Base-by-base conservation (phyloP, 2,113 vertebrate genomes). In the Dascyllus trimaculatus region DNA sequence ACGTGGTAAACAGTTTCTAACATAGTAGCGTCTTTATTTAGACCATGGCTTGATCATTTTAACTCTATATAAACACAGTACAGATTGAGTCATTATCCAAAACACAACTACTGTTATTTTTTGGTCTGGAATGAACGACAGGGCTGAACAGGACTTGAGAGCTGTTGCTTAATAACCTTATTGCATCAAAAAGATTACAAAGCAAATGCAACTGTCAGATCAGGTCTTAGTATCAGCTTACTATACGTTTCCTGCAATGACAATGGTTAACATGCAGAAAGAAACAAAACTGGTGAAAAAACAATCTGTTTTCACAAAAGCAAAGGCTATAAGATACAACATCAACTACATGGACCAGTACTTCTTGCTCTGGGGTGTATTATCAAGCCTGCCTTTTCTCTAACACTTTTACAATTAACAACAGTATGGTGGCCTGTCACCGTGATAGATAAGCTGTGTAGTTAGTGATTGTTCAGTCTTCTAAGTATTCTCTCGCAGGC, bases 111-210 rank as follows among this genome's bases (percentile, higher is more conserved):
- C 19, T 19, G n/a, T 1, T 51, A 3, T 51, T 17, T 51, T n/a
- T 51, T 45, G 14, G 17, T 54, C 11, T 32, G n/a, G 24, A 19
- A 24, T 72, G 19, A 52, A 52, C n/a, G 48, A 43, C 58, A 40
- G 22, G 11, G n/a, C 5, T 7, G 46, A 53, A 59, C 32, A 48
- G 38, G 22, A n/a, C 14, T 29, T 8, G 2, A 3, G n/a, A 46
- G 21, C 19, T 19, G 57, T 80, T 71, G 71, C 67, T 76, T 14
- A 63, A 76, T 40, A 80, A 40, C 66, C n/a, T 0, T 11, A 69
- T 14, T 82, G 71, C 71, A 76, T 79, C 54, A 71, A 49, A 69
- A 6, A 26, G 38, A 67, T 51, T 51, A 14, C 56, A 71, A 80
- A 74, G 45, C 0, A 29, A 52, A 52, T 19, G 64, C 18, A 75